Evolutionary conservation across 2,888 invertebrate species (phyloP).

Genomic region (Podotricha telesiphe): DNA sequence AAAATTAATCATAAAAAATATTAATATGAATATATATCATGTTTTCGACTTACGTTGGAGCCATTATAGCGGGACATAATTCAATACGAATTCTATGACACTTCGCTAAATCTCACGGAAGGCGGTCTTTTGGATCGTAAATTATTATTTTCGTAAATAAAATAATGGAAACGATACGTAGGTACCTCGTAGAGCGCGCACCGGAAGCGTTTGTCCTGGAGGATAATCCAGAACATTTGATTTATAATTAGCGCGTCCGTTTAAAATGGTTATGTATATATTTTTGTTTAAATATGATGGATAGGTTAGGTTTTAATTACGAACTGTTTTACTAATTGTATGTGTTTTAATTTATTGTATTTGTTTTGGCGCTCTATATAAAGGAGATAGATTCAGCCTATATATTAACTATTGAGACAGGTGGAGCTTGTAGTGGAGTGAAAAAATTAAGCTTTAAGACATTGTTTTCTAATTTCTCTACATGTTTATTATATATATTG

Average conservation of each 20-base stretch:
- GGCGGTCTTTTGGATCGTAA: conserved; percentile 77
- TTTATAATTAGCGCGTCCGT: conserved; percentile 72
- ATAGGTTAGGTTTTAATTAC: no score
- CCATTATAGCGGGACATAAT: conserved; percentile 77
- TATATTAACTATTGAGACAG: no score
- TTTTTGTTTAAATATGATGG: neutral
- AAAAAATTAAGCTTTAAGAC: no score
- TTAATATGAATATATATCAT: conserved; percentile 65
- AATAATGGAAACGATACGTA: conserved; percentile 79
- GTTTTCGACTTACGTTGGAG: conserved; percentile 58
- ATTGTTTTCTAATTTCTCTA: no score
- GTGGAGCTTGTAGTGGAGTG: no score
- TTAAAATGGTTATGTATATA: conserved; percentile 2
- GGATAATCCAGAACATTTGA: conserved; percentile 76
- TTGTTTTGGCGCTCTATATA: no score
- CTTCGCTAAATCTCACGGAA: conserved; percentile 81
- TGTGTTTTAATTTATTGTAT: no score
- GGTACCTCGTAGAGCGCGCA: conserved; percentile 51
- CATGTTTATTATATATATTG: no score
- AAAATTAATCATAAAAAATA: conserved; percentile 57
- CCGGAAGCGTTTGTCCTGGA: conserved; percentile 81
- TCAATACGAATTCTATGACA: conserved; percentile 79
- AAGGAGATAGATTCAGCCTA: no score
- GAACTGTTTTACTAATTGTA: no score
- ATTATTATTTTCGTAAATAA: conserved; percentile 81